Evolutionary conservation across 2,113 vertebrate species (phyloP).

Genomic region (Galemys pyrenaicus): DNA sequence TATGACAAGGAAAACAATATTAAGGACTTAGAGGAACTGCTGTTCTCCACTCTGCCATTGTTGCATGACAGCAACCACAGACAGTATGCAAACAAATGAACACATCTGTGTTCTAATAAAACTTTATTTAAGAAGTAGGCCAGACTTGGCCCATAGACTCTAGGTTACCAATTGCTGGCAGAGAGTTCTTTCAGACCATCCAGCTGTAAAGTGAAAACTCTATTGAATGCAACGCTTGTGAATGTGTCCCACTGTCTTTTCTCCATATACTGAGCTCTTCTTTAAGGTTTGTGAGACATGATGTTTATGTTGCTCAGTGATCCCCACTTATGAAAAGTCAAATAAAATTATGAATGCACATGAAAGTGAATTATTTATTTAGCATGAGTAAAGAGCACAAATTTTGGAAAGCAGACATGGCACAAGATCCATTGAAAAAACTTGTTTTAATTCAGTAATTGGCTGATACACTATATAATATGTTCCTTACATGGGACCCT

Average conservation of each 20-base stretch:
- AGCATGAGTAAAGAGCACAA: neutral
- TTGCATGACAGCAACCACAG: neutral
- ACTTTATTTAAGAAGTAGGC: conserved; percentile 13
- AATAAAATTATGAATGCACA: neutral
- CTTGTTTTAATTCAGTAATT: neutral
- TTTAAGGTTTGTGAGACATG: neutral
- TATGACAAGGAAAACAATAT: neutral
- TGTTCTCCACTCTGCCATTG: neutral
- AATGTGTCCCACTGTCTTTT: neutral
- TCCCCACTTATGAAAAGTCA: neutral
- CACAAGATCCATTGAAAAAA: neutral
- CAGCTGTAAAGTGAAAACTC: neutral
- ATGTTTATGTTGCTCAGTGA: neutral
- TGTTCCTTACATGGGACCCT: neutral
- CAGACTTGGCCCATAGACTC: too few relatives aligned
- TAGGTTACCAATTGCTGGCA: neutral
- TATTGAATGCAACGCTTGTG: neutral
- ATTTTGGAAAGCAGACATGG: neutral
- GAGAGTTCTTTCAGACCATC: neutral
- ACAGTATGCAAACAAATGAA: neutral
- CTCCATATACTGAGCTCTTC: too few relatives aligned
- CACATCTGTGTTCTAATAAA: neutral
- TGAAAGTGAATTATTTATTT: neutral
- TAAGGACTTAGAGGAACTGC: neutral
- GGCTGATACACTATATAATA: neutral